Evolutionary conservation across 2,888 invertebrate species (phyloP).

Genomic region (Leucoptera coffeella): DNA sequence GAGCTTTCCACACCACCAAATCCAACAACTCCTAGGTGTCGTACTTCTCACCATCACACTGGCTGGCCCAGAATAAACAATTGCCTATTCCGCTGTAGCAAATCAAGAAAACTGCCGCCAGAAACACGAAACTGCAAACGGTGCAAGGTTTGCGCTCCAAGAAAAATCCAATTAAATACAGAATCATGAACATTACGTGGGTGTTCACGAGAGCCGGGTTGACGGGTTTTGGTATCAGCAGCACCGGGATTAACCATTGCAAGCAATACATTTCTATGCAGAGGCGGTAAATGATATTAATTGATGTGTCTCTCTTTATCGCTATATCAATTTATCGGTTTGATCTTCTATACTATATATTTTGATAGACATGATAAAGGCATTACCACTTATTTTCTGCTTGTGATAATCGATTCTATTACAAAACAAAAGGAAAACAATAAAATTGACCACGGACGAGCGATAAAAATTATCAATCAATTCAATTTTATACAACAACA

Average conservation of each 20-base stretch:
- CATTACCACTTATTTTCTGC: too few relatives aligned
- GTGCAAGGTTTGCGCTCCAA: conserved; percentile 94
- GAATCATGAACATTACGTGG: conserved; percentile 94
- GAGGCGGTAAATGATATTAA: too few relatives aligned
- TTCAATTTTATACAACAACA: too few relatives aligned
- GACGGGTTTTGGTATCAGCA: conserved; percentile 94
- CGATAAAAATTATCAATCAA: too few relatives aligned
- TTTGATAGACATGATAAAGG: too few relatives aligned
- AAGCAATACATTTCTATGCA: conserved; percentile 89
- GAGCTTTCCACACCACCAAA: too few relatives aligned
- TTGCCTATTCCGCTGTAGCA: conserved; percentile 96
- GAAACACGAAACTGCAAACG: conserved; percentile 92
- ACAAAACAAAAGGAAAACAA: too few relatives aligned
- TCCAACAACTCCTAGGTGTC: too few relatives aligned
- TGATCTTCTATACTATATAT: too few relatives aligned
- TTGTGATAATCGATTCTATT: too few relatives aligned
- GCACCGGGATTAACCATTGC: conserved; percentile 94
- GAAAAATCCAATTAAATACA: conserved; percentile 95
- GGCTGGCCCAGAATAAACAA: conserved; percentile 86
- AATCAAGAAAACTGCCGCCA: conserved; percentile 86
- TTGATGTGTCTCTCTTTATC: conserved; percentile 8
- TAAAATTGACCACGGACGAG: too few relatives aligned
- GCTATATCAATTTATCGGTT: conserved; percentile 4
- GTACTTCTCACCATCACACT: conserved; percentile 65
- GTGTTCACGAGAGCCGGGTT: conserved; percentile 95